Percentiles rank a stretch among this genome's conserved stretches.
phyloP scores from a whole-genome alignment of 2,888 invertebrate genomes.

The Drosophila sordidapex region DNA sequence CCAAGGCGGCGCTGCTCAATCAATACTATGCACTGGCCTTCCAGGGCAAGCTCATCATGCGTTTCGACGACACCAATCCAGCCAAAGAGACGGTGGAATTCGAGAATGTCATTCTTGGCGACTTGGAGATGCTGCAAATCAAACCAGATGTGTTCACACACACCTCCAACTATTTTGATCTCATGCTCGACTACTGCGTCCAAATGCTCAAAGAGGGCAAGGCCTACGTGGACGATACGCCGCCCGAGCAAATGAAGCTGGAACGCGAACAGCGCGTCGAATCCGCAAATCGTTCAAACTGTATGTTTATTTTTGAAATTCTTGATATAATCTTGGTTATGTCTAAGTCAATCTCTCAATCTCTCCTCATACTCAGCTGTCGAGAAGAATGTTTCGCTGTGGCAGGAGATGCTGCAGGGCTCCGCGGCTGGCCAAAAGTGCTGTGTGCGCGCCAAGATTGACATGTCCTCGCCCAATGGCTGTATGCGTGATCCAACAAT shows the following conservation, averaged over 20 bases:
- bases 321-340: accelerated
- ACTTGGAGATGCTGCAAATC: conserved; percentile 95
- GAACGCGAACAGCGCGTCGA: conserved; percentile 95
- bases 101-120: conserved; percentile 98
- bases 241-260: conserved; percentile 96
- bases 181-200: conserved; percentile 94
- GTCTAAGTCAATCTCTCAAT: not conserved
- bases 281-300: conserved; percentile 93
- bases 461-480: conserved; percentile 98
- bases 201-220: conserved; percentile 94
- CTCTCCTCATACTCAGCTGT: conserved; percentile 86
- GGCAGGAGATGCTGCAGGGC: conserved; percentile 98
- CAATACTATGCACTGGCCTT: conserved; percentile 98
- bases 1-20: conserved; percentile 98
- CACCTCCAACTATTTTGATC: conserved; percentile 98
- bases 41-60: conserved; percentile 97
- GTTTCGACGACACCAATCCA: conserved; percentile 99
- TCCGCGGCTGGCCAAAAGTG: conserved; percentile 92
- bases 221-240: conserved; percentile 98
- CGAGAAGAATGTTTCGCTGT: conserved; percentile 93
- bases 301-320: conserved; percentile 86
- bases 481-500: conserved; percentile 99
- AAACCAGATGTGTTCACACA: conserved; percentile 97
- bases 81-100: conserved; percentile 99
- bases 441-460: conserved; percentile 98